A percentile compares a stretch with the other conserved stretches of the same genome.
Evolutionary conservation across 1,140 invertebrate genomes (phyloP).

Genomic region (Marisa cornuarietis): DNA sequence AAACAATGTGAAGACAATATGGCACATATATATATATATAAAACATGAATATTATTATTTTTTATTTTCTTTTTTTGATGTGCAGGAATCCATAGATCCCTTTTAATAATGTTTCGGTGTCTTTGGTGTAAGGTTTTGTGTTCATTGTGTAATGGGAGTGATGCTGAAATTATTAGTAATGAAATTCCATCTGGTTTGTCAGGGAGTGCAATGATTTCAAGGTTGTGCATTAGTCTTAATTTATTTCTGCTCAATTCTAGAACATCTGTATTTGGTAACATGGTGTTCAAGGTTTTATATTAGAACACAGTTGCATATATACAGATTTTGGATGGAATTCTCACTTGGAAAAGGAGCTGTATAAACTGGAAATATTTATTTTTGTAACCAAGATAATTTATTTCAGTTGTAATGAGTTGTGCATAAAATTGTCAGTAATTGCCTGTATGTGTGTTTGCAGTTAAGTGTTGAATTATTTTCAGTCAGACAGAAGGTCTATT

Average conservation of each 20-base stretch:
- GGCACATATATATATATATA: conserved; percentile 2
- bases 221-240: conserved; percentile 20
- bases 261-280: not conserved
- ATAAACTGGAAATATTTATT: conserved; percentile 26
- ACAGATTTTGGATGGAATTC: conserved; percentile 12
- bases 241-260: conserved; percentile 22
- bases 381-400: conserved; percentile 9
- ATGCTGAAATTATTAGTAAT: not conserved
- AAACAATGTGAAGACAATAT: no score
- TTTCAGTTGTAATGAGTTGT: conserved; percentile 9
- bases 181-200: not conserved
- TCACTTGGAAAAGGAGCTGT: conserved; percentile 12
- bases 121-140: not conserved
- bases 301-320: not conserved
- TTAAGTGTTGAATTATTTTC: not conserved
- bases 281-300: not conserved
- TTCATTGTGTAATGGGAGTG: not conserved
- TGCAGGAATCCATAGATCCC: not conserved
- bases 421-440: not conserved
- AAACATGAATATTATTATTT: not conserved
- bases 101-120: not conserved
- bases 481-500: not conserved
- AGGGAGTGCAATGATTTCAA: conserved; percentile 21
- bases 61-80: not conserved
- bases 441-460: not conserved